These are phyloP conservation scores for Rousettus madagascariensis DNA, from an alignment of 2,797 vertebrate genomes.

Conservation along the genomic window DNA sequence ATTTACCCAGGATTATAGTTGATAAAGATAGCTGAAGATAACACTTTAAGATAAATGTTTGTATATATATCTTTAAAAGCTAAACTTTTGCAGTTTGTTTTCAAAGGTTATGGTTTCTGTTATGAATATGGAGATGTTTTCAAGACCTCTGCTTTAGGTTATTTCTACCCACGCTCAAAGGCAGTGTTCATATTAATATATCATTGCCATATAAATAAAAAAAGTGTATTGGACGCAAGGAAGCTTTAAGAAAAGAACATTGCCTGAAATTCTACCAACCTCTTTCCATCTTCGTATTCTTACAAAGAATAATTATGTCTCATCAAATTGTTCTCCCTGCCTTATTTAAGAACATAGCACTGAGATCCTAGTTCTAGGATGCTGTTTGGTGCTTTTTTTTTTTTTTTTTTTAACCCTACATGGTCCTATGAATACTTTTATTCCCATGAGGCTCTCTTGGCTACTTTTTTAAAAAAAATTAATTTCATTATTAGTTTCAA, in stretches of 20 bases:
- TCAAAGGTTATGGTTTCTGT: background rate
- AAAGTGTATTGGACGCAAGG: background rate
- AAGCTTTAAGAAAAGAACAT: background rate
- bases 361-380: background rate
- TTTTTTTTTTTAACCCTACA: background rate
- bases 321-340: background rate
- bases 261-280: background rate
- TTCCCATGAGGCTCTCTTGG: background rate
- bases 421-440: background rate
- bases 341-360: background rate
- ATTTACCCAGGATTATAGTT: background rate
- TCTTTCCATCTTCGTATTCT: background rate
- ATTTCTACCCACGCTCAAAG: background rate
- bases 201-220: background rate
- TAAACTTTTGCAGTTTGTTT: background rate
- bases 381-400: no score
- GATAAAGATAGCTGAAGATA: background rate
- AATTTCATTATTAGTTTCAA: no score
- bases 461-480: background rate
- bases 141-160: background rate
- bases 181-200: background rate
- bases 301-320: background rate
- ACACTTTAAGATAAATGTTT: background rate
- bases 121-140: background rate
- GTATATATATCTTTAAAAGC: background rate